phyloP scores from a whole-genome alignment of 2,797 vertebrate genomes.

The Triplophysa bombifrons region DNA sequence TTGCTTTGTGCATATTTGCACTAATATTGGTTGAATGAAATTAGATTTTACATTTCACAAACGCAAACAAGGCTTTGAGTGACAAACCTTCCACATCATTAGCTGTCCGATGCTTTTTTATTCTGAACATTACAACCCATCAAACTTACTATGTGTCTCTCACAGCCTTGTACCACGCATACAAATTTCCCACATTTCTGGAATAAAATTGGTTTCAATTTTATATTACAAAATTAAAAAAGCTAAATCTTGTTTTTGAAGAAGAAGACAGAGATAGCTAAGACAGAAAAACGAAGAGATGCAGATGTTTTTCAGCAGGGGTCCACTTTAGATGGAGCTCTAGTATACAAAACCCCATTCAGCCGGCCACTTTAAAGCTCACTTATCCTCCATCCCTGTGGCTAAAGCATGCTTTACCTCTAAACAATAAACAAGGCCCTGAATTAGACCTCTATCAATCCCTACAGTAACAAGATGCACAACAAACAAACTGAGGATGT shows the following conservation, averaged over 20 bases:
- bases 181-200: no score
- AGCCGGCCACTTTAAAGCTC: neutral
- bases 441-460: constrained; percentile 18
- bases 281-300: neutral
- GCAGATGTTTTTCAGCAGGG: neutral
- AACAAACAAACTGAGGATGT: neutral
- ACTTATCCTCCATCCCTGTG: neutral
- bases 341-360: neutral
- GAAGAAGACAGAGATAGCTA: no score
- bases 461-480: constrained; percentile 6
- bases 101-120: neutral
- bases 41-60: no score
- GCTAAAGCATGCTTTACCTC: neutral
- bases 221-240: no score
- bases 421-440: constrained; percentile 15
- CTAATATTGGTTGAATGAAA: no score
- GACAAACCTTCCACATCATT: no score
- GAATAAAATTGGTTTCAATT: no score
- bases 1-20: neutral
- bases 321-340: neutral
- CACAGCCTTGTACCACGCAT: neutral
- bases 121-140: neutral
- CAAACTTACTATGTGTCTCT: neutral
- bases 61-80: no score
- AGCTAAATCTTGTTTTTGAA: neutral